Base-by-base conservation (phyloP, 2,888 invertebrate genomes). In the Drosophila cracens region DNA sequence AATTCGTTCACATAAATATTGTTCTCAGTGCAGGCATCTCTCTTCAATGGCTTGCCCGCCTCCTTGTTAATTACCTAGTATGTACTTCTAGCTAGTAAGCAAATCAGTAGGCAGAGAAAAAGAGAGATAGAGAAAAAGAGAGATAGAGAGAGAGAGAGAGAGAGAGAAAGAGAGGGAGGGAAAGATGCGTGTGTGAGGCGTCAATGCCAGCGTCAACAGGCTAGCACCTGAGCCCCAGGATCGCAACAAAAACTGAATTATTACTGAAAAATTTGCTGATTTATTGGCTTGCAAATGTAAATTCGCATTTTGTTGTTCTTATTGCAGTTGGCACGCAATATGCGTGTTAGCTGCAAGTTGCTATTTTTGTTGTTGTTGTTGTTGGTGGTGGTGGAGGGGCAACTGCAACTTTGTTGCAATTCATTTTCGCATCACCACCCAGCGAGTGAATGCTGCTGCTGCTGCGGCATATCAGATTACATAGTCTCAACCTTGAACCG, bases 141-240 rank as follows among this genome's bases (percentile, higher is more conserved):
- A 13, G 6, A 11, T 13, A 25, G 18, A 25, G 16, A 34, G 18
- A 25, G 34, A 18, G 4, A 1, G 6, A 25, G 34, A 18, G 4
- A 1, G 6, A 4, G 8, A 18, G 53, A 5, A 6, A 2, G 33
- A 16, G 16, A 16, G 16, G 7, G 36, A 11, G 11, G 27, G 27
- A 36, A 25, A 25, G 85, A 76, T 80, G 81, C 83, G 84, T 81
- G 87, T 81, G 77, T 57, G 54, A 92, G 91, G 91, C 91, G 91
- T 92, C 90, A 91, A 92, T 88, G 65, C 81, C 78, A 87, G 83
- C 91, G 81, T 91, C 91, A 91, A 90, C 91, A 91, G 81, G 82
- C 80, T 92, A 86, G 89, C 92, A 90, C 91, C 91, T 86, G 63
- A 71, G 68, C 59, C 61, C 46, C 59, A 53, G 68, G 67, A 65